A percentile compares a stretch with the other conserved stretches of the same genome.
Evolutionary conservation across 2,113 vertebrate species (phyloP).

Genomic region (Pangasianodon hypophthalmus): DNA sequence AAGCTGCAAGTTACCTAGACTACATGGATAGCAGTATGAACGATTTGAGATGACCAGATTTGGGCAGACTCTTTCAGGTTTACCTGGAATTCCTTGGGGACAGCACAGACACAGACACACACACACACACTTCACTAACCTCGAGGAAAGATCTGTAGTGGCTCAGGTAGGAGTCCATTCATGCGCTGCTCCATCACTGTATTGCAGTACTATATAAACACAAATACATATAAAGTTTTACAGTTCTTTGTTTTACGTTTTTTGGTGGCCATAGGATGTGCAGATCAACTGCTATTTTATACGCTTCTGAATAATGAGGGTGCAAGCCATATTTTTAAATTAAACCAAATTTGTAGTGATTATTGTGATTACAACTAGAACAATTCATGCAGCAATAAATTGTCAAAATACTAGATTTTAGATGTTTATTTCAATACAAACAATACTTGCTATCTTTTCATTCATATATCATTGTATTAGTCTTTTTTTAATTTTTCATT

Average conservation of each 20-base stretch:
- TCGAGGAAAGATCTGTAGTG: constrained; percentile 95
- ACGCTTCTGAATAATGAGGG: background rate
- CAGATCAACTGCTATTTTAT: background rate
- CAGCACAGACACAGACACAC: constrained; percentile 10
- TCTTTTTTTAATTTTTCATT: background rate
- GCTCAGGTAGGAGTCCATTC: constrained; percentile 91
- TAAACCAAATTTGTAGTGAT: background rate
- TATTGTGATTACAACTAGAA: background rate
- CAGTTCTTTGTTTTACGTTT: background rate
- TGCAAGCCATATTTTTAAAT: background rate
- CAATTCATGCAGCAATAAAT: background rate
- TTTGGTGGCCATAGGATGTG: background rate
- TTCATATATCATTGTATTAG: background rate
- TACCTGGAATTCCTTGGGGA: background rate
- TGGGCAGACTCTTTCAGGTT: background rate
- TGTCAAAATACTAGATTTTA: background rate
- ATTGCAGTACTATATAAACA: constrained; percentile 89
- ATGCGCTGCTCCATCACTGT: constrained; percentile 94
- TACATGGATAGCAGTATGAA: background rate
- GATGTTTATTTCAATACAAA: background rate
- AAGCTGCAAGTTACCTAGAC: background rate
- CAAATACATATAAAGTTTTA: constrained; percentile 3
- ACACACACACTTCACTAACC: constrained; percentile 61
- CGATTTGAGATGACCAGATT: background rate
- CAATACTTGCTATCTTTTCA: background rate